Conservation (phyloP, 30 jellyfish, hydroid and myxozoan species). For the Sanderia malayensis region DNA sequence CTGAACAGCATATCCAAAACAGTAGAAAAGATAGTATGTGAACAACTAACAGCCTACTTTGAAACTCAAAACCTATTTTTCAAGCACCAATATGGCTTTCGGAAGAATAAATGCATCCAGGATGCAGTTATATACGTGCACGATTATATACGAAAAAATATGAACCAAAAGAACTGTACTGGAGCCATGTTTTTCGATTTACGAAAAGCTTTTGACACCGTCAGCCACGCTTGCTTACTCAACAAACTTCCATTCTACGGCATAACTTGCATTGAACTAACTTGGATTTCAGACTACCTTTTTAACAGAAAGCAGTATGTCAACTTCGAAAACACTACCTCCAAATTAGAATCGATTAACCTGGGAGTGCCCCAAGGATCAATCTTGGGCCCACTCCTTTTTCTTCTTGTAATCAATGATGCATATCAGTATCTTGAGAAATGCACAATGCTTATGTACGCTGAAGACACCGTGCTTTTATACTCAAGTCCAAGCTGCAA, state of each 20-base stretch:
- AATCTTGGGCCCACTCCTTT: conserved; percentile 46
- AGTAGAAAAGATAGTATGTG: conserved; percentile 11
- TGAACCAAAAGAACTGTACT: conserved; percentile 12
- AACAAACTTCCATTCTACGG: conserved; percentile 37
- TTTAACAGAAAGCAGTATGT: conserved; percentile 40
- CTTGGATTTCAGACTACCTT: conserved; percentile 31
- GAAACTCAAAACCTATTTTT: conserved; percentile 12
- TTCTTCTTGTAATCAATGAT: conserved; percentile 36
- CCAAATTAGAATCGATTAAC: conserved; percentile 3
- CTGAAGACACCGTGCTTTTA: conserved; percentile 43
- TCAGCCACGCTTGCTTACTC: conserved; percentile 42
- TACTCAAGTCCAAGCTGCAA: conserved; percentile 10
- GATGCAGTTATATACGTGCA: conserved; percentile 37
- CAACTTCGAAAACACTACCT: conserved; percentile 14
- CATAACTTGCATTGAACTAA: conserved; percentile 29
- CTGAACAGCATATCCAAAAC: conserved; percentile 11
- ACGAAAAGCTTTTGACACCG: conserved; percentile 29
- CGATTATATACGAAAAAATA: conserved; percentile 28
- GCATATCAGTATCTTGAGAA: conserved; percentile 42
- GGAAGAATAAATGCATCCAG: conserved; percentile 24
- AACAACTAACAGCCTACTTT: conserved; percentile 6
- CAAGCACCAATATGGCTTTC: conserved; percentile 22
- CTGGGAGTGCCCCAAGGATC: conserved; percentile 45
- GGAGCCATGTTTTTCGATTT: conserved; percentile 21
- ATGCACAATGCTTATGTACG: conserved; percentile 51